These are phyloP conservation scores for Phylloscopus collybita DNA, from an alignment of 2,797 vertebrate genomes.

Conservation along the genomic window DNA sequence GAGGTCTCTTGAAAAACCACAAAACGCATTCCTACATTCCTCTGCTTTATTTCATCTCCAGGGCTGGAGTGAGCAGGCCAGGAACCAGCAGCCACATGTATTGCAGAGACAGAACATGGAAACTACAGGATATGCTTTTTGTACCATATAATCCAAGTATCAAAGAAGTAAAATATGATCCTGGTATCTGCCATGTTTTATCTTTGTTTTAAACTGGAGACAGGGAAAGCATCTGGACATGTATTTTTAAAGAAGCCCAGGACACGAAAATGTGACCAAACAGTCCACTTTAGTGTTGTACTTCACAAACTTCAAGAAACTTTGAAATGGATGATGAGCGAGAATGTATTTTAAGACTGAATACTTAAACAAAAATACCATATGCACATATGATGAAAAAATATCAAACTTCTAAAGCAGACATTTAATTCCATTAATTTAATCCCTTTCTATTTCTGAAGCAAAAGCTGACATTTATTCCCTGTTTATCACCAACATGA, in stretches of 20 bases:
- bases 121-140: background rate
- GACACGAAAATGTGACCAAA: background rate
- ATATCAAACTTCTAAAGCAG: background rate
- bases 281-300: background rate
- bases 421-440: background rate
- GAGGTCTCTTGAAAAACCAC: conserved; percentile 26
- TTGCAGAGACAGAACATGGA: background rate
- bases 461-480: background rate
- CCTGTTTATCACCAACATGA: background rate
- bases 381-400: background rate
- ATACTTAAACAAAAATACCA: background rate
- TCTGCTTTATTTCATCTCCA: conserved; percentile 56
- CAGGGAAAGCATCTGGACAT: background rate
- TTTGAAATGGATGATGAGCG: background rate
- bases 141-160: background rate
- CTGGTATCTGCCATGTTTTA: background rate
- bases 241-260: background rate
- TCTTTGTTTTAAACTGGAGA: background rate
- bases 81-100: background rate
- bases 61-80: background rate
- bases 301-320: background rate
- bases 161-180: conserved; percentile 10
- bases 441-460: background rate
- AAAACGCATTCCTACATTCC: conserved; percentile 32
- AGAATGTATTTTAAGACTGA: background rate